Evolutionary conservation across 2,888 invertebrate species (phyloP).

Genomic region (Bombylius discolor): DNA sequence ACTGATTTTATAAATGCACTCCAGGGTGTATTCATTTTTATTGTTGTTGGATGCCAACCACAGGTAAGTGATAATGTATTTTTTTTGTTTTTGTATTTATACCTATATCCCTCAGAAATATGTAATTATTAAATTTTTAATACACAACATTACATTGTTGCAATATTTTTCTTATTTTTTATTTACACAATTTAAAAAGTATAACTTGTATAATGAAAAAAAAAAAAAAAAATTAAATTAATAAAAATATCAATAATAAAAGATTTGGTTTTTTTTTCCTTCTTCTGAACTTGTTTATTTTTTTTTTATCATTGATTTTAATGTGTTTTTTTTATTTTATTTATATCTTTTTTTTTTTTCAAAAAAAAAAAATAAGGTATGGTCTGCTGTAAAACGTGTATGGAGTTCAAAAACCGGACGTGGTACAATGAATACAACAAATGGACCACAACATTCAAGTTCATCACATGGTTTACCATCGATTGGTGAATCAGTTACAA

Average conservation of each 20-base stretch:
- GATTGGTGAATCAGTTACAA: slow-evolving; percentile 61
- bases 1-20: slow-evolving; percentile 75
- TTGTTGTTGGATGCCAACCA: slow-evolving; percentile 79
- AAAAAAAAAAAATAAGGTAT: slow-evolving; percentile 39
- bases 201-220: too few species aligned
- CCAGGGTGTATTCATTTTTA: slow-evolving; percentile 79
- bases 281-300: too few species aligned
- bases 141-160: too few species aligned
- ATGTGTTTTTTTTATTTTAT: not conserved
- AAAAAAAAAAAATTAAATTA: too few species aligned
- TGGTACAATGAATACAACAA: slow-evolving; percentile 43
- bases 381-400: slow-evolving; percentile 52
- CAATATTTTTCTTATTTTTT: too few species aligned
- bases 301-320: too few species aligned
- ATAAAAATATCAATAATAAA: too few species aligned
- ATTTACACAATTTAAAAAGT: too few species aligned
- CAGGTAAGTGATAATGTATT: slow-evolving; percentile 41
- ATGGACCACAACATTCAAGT: slow-evolving; percentile 55
- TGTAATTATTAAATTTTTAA: too few species aligned
- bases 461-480: slow-evolving; percentile 72
- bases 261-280: too few species aligned
- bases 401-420: slow-evolving; percentile 47
- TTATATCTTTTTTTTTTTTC: slow-evolving; percentile 8
- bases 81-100: too few species aligned
- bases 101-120: too few species aligned